These are phyloP conservation scores for Furnarius figulus DNA, from an alignment of 2,113 vertebrate genomes.

Conservation along the genomic window DNA sequence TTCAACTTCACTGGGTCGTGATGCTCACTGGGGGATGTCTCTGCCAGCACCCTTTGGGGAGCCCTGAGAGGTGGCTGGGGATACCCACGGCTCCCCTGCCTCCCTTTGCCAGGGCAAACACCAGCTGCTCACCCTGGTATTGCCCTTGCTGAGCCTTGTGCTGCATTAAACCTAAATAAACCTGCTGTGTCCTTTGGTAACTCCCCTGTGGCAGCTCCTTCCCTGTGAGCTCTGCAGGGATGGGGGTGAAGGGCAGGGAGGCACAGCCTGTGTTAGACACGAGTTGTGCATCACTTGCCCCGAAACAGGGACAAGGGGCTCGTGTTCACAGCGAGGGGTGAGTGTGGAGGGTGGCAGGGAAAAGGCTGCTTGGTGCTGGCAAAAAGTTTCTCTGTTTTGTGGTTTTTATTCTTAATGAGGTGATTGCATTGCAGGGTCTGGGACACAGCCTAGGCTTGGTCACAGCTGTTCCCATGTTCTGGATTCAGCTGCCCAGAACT, in stretches of 20 bases:
- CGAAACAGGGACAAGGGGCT: accelerated
- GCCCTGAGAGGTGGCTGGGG: background rate
- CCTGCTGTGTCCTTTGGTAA: accelerated
- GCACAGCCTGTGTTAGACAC: accelerated
- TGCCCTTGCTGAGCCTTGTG: background rate
- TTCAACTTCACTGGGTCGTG: accelerated
- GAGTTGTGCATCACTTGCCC: accelerated
- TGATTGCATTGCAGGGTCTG: background rate
- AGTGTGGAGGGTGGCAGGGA: background rate
- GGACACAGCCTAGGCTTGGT: background rate
- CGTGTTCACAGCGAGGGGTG: accelerated
- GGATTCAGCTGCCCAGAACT: background rate
- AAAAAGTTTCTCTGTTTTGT: background rate
- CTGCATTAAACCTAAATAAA: background rate
- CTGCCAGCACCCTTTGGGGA: background rate
- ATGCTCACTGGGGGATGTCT: accelerated
- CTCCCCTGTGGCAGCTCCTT: background rate
- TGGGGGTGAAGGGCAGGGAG: background rate
- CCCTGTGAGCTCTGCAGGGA: accelerated
- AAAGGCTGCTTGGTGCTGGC: accelerated
- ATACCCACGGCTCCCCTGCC: accelerated
- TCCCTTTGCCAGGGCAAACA: accelerated
- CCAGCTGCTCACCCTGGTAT: accelerated
- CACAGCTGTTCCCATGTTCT: accelerated
- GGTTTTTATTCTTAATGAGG: background rate